Evolutionary conservation across 2,113 vertebrate species (phyloP).

Genomic region (Hippocampus zosterae): DNA sequence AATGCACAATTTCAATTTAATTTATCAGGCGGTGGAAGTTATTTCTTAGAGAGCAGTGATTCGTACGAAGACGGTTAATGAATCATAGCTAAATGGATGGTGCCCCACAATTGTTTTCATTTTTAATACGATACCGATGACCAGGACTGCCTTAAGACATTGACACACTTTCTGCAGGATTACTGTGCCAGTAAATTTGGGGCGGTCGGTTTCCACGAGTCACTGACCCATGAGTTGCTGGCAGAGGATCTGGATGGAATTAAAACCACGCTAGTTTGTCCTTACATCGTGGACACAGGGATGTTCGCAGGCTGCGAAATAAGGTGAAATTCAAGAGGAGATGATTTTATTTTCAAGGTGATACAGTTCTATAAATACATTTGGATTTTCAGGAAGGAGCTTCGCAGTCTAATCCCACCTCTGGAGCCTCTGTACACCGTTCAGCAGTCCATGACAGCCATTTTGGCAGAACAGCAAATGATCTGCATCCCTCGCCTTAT

Average conservation of each 20-base stretch:
- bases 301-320: conserved; percentile 66
- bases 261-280: conserved; percentile 69
- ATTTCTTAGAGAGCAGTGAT: too few relatives aligned
- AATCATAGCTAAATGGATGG: neutral
- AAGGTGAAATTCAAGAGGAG: conserved; percentile 37
- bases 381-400: conserved; percentile 50
- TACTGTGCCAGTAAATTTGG: conserved; percentile 74
- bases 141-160: neutral
- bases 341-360: neutral
- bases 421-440: conserved; percentile 66
- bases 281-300: conserved; percentile 65
- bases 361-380: neutral
- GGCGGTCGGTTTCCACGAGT: conserved; percentile 69
- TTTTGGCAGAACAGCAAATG: conserved; percentile 62
- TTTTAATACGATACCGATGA: neutral
- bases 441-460: conserved; percentile 61
- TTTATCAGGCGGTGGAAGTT: too few relatives aligned
- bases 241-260: conserved; percentile 57
- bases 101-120: neutral
- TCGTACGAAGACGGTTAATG: too few relatives aligned
- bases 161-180: conserved; percentile 42
- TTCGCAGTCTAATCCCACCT: conserved; percentile 45
- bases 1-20: too few relatives aligned
- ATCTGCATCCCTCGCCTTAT: conserved; percentile 57
- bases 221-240: conserved; percentile 60